Evolutionary conservation across 1,140 invertebrate species (phyloP).

Genomic region (Atta colombica): DNA sequence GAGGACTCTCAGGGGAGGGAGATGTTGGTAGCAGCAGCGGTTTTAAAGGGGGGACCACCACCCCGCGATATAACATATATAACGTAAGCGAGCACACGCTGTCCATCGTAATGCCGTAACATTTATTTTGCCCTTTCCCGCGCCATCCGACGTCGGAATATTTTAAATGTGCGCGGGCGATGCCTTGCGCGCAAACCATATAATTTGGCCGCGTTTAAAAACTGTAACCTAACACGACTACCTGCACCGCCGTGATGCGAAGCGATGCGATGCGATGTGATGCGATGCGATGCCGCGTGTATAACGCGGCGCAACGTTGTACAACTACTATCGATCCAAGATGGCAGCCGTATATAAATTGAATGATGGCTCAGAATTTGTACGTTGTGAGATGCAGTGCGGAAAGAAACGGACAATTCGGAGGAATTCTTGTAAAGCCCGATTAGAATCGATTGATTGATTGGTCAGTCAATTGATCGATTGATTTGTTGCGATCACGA

Average conservation of each 20-base stretch:
- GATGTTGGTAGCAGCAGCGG: conserved; percentile 44
- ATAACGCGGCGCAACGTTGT: conserved; percentile 74
- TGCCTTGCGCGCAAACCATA: conserved; percentile 78
- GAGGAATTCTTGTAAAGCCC: conserved; percentile 19
- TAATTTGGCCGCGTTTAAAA: conserved; percentile 84
- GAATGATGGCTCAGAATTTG: conserved; percentile 74
- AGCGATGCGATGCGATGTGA: conserved; percentile 22
- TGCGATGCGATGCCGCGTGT: conserved; percentile 43
- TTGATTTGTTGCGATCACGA: neutral
- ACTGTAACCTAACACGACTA: conserved; percentile 86
- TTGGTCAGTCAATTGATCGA: conserved; percentile 1
- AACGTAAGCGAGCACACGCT: conserved; percentile 75
- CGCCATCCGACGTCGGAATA: conserved; percentile 81
- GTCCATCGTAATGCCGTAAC: conserved; percentile 84
- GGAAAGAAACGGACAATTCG: conserved; percentile 13
- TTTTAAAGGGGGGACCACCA: conserved; percentile 54
- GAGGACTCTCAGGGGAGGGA: conserved; percentile 36
- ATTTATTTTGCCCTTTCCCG: conserved; percentile 86
- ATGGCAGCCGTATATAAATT: conserved; percentile 84
- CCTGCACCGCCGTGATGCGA: conserved; percentile 59
- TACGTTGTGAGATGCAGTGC: conserved; percentile 45
- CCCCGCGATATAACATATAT: conserved; percentile 73
- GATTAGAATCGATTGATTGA: neutral
- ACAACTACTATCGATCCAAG: conserved; percentile 84
- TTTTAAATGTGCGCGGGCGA: conserved; percentile 79